Evolutionary conservation across 1,140 invertebrate genomes (phyloP).

Genomic region (Hylaeus anthracinus): DNA sequence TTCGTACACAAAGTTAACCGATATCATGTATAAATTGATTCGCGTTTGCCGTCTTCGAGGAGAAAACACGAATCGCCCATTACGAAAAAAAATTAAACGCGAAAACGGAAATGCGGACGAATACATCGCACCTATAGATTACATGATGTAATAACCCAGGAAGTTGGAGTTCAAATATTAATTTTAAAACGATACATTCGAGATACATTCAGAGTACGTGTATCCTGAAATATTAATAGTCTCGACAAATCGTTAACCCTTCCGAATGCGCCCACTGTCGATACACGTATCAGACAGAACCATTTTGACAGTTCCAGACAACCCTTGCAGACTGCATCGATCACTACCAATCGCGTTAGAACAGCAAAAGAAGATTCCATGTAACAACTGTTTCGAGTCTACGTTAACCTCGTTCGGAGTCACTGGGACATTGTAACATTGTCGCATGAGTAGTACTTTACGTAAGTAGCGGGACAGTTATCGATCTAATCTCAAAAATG

Average conservation of each 20-base stretch:
- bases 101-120: background rate
- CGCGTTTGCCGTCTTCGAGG: background rate
- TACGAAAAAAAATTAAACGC: background rate
- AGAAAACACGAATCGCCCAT: background rate
- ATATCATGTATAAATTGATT: background rate
- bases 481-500: slow-evolving; percentile 61
- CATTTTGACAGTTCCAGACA: background rate
- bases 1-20: background rate
- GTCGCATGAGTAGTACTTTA: slow-evolving; percentile 52
- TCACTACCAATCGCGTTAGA: background rate
- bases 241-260: too few relatives aligned
- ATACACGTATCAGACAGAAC: background rate
- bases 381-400: background rate
- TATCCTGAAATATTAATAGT: background rate
- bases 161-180: background rate
- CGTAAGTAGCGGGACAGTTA: slow-evolving; percentile 55
- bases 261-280: background rate
- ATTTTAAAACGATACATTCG: too few relatives aligned
- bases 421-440: slow-evolving; percentile 18
- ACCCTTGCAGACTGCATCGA: too few relatives aligned
- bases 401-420: slow-evolving; percentile 40
- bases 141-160: background rate
- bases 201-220: background rate
- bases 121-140: background rate
- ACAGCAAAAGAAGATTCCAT: slow-evolving; percentile 9